Evolutionary conservation across 2,888 invertebrate genomes (phyloP).

Genomic region (Spodoptera picta): DNA sequence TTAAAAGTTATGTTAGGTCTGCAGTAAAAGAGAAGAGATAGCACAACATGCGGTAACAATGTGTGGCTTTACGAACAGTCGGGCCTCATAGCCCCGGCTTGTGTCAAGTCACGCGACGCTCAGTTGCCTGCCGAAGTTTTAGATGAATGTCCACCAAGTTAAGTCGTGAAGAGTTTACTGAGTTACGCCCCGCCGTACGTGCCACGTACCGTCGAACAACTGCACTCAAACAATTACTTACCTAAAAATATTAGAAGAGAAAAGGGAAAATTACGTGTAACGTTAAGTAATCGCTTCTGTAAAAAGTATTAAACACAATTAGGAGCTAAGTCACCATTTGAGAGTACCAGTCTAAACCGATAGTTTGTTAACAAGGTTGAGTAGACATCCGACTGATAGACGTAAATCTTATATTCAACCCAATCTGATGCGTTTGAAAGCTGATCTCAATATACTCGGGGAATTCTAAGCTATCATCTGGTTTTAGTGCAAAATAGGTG

Average conservation of each 20-base stretch:
- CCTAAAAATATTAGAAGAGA: conserved; percentile 4
- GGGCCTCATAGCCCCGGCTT: conserved; percentile 51
- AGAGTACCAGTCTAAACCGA: too few species aligned
- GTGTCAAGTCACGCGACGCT: conserved; percentile 68
- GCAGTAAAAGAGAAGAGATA: conserved; percentile 47
- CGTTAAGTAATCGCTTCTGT: background rate
- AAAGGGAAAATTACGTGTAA: conserved; percentile 4
- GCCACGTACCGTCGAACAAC: conserved; percentile 60
- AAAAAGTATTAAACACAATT: background rate
- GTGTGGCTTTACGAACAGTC: conserved; percentile 40
- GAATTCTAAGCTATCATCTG: conserved; percentile 10
- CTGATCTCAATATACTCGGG: background rate
- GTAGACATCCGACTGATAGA: background rate
- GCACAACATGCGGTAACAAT: conserved; percentile 33
- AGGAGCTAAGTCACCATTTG: too few species aligned
- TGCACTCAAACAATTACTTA: conserved; percentile 64
- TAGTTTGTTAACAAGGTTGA: too few species aligned
- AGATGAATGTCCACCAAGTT: conserved; percentile 82
- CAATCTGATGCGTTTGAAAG: conserved; percentile 3
- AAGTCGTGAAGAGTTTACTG: conserved; percentile 70
- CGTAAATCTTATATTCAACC: conserved; percentile 7
- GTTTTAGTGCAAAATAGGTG: conserved; percentile 28
- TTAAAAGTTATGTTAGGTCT: too few species aligned
- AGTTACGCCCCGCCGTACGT: conserved; percentile 69
- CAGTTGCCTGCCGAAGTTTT: conserved; percentile 79